Base-by-base conservation (phyloP, 2,888 invertebrate species). In the Ptychoptera albimana region DNA sequence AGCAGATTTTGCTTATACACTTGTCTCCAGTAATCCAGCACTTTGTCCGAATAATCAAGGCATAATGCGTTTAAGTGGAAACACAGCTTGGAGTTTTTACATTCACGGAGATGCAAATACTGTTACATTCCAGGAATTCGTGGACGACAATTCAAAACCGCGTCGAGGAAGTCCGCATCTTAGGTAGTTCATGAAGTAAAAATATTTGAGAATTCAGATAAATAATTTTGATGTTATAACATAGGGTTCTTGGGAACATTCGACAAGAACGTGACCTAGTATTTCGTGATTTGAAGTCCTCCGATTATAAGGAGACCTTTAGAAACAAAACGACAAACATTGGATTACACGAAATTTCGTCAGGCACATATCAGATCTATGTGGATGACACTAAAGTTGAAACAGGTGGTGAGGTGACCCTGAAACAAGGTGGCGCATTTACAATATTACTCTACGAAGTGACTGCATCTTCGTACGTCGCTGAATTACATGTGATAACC, bases 371-470 rank as follows among this genome's bases (percentile, higher is more conserved):
- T 38, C 44, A 45, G 0, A 43, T 64, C 2, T 36, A 45, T 0
- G 46, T 62, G 2, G 55, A 54, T 29, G 46, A 48, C 5, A 2
- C 29, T 0, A 12, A 8, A 1, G 47, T 54, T 1, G 8, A 16
- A 2, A 37, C 31, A 3, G 23, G 23, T 13, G 39, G 23, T 10
- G 23, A 12, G 15, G 2, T 31, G 10, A 35, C 38, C 1, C 39
- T 62, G 0, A 49, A 60, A 54, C 57, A 57, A 8, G 66, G 64
- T n/a, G 66, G 64, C 10, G 61, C 23, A 23, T 23, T 23, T 23
- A 23, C 23, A 23, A 23, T 23, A 23, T 23, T 23, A 23, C 7
- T 23, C 3, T 23, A 23, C 7, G 23, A 23, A 23, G 23, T 23
- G 23, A 5, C 23, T 5, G 29, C 8, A 32, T 10, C 6, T 7